Evolutionary conservation across 2,888 invertebrate species (phyloP).

Genomic region (Leucozona laternaria): DNA sequence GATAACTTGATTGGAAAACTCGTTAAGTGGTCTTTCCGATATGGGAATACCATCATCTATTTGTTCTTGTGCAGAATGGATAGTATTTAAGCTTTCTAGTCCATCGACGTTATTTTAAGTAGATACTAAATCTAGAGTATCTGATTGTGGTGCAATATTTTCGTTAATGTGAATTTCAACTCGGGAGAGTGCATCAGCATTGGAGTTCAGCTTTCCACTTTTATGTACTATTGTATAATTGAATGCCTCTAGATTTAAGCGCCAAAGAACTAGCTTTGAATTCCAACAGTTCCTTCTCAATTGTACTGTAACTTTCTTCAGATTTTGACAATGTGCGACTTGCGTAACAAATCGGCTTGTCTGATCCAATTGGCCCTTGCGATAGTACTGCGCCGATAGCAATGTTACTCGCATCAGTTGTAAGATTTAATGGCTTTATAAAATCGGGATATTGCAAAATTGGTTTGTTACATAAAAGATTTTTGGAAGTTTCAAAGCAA

Average conservation of each 20-base stretch:
- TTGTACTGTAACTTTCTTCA: too few species aligned
- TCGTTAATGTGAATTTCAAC: slow-evolving; percentile 39
- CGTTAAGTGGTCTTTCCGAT: slow-evolving; percentile 47
- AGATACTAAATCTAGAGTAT: slow-evolving; percentile 5
- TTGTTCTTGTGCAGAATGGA: slow-evolving; percentile 36
- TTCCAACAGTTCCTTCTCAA: slow-evolving; percentile 77
- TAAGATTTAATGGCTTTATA: slow-evolving; percentile 66
- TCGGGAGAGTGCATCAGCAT: too few species aligned
- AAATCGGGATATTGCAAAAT: too few species aligned
- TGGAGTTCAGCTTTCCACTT: slow-evolving; percentile 49
- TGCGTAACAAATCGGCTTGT: slow-evolving; percentile 78
- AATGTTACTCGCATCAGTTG: slow-evolving; percentile 65
- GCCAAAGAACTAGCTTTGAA: slow-evolving; percentile 57
- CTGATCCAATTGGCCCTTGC: slow-evolving; percentile 54
- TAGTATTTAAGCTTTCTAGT: slow-evolving; percentile 3
- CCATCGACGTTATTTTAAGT: slow-evolving; percentile 25
- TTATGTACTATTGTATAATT: slow-evolving; percentile 27
- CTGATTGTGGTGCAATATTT: background rate
- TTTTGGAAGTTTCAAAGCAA: too few species aligned
- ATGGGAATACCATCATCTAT: slow-evolving; percentile 49
- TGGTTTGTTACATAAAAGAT: too few species aligned
- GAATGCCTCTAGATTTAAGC: slow-evolving; percentile 50
- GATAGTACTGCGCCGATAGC: slow-evolving; percentile 69
- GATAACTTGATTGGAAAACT: slow-evolving; percentile 29
- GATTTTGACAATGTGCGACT: slow-evolving; percentile 76